Evolutionary conservation across 2,797 vertebrate species (phyloP).

Genomic region (Gallirallus australis): DNA sequence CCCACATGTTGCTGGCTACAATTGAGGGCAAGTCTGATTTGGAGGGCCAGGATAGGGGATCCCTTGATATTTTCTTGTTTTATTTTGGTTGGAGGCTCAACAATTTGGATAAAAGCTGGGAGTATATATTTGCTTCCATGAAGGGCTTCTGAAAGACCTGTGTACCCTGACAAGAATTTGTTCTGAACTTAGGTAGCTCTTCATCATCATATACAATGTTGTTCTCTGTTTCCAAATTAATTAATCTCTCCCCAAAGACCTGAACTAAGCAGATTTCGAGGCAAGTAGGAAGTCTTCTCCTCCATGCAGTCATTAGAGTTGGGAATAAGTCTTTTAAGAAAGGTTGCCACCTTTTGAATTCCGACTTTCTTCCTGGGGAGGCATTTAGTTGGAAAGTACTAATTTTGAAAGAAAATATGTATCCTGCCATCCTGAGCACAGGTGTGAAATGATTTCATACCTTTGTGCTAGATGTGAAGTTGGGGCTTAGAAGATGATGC

Average conservation of each 20-base stretch:
- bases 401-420: background rate
- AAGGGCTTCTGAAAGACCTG: background rate
- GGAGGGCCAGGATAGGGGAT: background rate
- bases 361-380: background rate
- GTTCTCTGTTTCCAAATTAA: background rate
- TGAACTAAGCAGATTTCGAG: background rate
- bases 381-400: background rate
- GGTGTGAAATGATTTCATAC: background rate
- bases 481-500: background rate
- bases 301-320: background rate
- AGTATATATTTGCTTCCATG: accelerated
- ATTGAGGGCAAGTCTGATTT: background rate
- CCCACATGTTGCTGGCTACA: background rate
- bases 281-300: background rate
- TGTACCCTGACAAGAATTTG: background rate
- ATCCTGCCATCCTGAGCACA: background rate
- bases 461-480: background rate
- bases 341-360: background rate
- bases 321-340: background rate
- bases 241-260: background rate
- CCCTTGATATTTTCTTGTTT: background rate
- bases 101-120: background rate
- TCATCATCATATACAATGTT: background rate
- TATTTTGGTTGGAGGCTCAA: background rate
- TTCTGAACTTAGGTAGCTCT: background rate